Percentiles rank a stretch among this genome's conserved stretches.
phyloP scores from a whole-genome alignment of 2,888 invertebrate genomes.

The Ptychoptera contaminata region DNA sequence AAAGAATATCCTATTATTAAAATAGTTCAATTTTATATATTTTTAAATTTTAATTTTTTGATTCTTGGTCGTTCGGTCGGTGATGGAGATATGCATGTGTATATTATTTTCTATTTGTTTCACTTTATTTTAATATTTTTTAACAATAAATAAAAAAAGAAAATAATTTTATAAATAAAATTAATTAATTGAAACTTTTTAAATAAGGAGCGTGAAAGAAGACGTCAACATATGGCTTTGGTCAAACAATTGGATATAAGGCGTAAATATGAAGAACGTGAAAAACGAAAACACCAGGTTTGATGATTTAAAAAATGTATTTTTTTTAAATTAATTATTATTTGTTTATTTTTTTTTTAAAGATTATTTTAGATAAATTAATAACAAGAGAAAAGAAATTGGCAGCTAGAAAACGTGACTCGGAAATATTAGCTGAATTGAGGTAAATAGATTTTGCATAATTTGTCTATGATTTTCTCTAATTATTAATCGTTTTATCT shows the following conservation, averaged over 20 bases:
- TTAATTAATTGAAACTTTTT: constrained; percentile 1
- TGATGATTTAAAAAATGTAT: not conserved
- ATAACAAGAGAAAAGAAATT: constrained; percentile 73
- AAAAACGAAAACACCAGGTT: constrained; percentile 39
- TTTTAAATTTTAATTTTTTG: too few species aligned
- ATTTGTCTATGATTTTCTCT: not conserved
- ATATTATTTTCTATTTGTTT: too few species aligned
- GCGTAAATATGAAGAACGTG: constrained; percentile 74
- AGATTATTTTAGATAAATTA: constrained; percentile 68
- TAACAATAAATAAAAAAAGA: too few species aligned
- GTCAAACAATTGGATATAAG: constrained; percentile 77
- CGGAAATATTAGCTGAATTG: constrained; percentile 49
- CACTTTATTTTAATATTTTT: too few species aligned
- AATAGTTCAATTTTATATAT: too few species aligned
- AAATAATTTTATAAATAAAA: not conserved
- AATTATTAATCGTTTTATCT: constrained; percentile 3
- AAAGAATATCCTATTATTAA: too few species aligned
- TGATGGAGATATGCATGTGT: too few species aligned
- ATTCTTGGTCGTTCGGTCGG: too few species aligned
- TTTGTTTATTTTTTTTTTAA: constrained; percentile 34
- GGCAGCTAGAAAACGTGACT: constrained; percentile 52
- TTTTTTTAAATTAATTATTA: not conserved
- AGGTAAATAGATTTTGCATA: constrained; percentile 26
- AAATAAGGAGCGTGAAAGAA: constrained; percentile 65
- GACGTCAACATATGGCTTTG: constrained; percentile 79